Percentiles rank a stretch among this genome's conserved stretches.
phyloP scores from a whole-genome alignment of 2,797 vertebrate genomes.

The Gouania willdenowi region DNA sequence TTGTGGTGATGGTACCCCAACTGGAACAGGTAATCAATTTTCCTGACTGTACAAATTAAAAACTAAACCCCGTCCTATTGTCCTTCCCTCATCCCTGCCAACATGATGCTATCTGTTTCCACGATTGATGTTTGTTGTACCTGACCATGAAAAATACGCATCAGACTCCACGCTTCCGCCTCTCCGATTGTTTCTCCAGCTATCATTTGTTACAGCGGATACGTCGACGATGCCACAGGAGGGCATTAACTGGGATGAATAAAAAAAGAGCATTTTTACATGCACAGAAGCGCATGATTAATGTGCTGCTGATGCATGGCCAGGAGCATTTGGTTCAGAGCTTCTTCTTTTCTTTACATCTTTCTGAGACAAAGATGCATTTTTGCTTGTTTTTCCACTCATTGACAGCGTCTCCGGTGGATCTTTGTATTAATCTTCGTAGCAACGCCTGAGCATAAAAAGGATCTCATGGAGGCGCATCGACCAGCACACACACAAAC shows the following conservation, averaged over 20 bases:
- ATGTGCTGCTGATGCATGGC: slow-evolving; percentile 47
- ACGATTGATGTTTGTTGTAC: slow-evolving; percentile 39
- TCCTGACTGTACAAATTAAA: too few relatives aligned
- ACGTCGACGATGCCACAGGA: slow-evolving; percentile 36
- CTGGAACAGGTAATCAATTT: too few relatives aligned
- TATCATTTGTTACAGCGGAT: slow-evolving; percentile 44
- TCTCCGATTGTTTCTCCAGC: slow-evolving; percentile 27
- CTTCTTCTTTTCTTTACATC: slow-evolving; percentile 31
- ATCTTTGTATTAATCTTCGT: slow-evolving; percentile 48
- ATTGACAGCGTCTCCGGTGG: slow-evolving; percentile 35
- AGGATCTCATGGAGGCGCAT: not conserved
- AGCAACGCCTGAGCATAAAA: not conserved
- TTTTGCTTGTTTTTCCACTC: slow-evolving; percentile 45
- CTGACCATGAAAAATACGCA: slow-evolving; percentile 49
- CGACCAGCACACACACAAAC: not conserved
- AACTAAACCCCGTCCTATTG: not conserved
- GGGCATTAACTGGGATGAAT: slow-evolving; percentile 55
- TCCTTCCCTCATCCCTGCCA: not conserved
- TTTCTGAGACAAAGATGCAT: slow-evolving; percentile 28
- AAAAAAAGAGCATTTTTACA: slow-evolving; percentile 52
- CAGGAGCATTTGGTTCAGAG: slow-evolving; percentile 21
- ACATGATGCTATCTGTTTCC: slow-evolving; percentile 36
- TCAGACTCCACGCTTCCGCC: slow-evolving; percentile 38
- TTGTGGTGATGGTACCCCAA: too few relatives aligned
- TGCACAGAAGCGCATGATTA: slow-evolving; percentile 58